phyloP scores from a whole-genome alignment of 2,888 invertebrate species.

The Apomyelois bistriatella region DNA sequence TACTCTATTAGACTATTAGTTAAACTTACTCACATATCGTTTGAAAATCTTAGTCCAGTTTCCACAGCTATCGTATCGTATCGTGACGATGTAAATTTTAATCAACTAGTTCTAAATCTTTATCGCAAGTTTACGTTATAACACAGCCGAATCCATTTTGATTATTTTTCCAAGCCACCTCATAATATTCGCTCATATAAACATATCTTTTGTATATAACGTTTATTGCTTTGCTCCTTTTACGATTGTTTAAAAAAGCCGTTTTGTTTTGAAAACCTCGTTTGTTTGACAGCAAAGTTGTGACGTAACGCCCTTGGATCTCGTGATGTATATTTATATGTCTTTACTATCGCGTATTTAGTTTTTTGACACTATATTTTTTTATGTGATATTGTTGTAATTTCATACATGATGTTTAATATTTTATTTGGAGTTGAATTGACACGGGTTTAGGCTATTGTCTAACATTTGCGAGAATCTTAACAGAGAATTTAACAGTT shows the following conservation, averaged over 20 bases:
- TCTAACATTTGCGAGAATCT: too few species aligned
- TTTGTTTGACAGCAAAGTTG: not conserved
- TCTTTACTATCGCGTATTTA: too few species aligned
- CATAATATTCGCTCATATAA: conserved; percentile 22
- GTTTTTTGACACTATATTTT: not conserved
- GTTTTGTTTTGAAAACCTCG: not conserved
- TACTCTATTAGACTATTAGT: too few species aligned
- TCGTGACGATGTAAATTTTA: too few species aligned
- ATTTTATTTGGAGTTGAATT: too few species aligned
- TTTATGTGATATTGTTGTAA: too few species aligned
- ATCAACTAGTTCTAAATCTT: not conserved
- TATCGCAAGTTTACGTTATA: conserved; percentile 14
- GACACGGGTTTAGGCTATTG: too few species aligned
- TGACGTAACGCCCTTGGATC: not conserved
- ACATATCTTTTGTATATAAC: conserved; percentile 6
- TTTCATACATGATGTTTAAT: too few species aligned
- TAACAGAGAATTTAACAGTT: too few species aligned
- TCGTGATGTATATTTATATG: not conserved
- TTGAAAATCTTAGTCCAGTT: too few species aligned
- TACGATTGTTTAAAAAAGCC: conserved; percentile 6
- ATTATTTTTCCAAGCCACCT: conserved; percentile 32
- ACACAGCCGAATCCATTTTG: conserved; percentile 12
- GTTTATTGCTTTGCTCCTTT: not conserved
- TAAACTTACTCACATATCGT: too few species aligned
- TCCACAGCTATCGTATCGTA: too few species aligned